phyloP scores from a whole-genome alignment of 2,113 vertebrate species.

The Phalacrocorax aristotelis region DNA sequence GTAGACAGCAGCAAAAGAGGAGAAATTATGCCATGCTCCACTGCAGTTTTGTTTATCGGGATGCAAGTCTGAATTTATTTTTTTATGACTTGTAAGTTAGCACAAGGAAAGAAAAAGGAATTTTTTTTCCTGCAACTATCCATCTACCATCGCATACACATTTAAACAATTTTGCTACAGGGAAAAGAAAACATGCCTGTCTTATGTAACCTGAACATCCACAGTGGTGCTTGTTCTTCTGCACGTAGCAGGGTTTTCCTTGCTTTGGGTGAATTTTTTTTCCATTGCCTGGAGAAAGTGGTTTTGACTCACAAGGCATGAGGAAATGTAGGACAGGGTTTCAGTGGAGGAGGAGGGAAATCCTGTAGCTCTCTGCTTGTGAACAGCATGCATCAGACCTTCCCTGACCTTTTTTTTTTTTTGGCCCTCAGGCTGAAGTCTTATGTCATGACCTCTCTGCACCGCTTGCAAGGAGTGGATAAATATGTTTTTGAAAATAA shows the following conservation, averaged over 20 bases:
- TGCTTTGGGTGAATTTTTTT: background rate
- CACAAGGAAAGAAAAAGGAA: background rate
- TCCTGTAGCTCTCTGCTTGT: background rate
- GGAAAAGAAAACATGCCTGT: background rate
- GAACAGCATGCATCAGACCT: background rate
- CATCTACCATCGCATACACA: background rate
- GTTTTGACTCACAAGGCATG: background rate
- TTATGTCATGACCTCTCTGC: background rate
- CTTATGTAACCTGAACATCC: background rate
- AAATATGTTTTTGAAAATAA: background rate
- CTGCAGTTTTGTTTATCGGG: constrained; percentile 36
- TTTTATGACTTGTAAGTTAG: constrained; percentile 35
- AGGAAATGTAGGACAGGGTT: background rate
- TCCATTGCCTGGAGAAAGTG: background rate
- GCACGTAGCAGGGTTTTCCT: background rate
- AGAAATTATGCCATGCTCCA: background rate
- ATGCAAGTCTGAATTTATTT: constrained; percentile 35
- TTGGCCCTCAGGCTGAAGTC: background rate
- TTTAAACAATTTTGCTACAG: constrained; percentile 16
- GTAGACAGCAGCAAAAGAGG: background rate
- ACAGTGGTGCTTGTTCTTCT: background rate
- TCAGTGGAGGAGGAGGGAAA: background rate
- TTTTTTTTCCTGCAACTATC: background rate
- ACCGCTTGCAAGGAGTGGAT: background rate
- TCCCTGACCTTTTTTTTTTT: background rate